Percentiles rank a stretch among this genome's conserved stretches.
phyloP scores from a whole-genome alignment of 2,888 invertebrate species.

The Dicranocentrus wangi region DNA sequence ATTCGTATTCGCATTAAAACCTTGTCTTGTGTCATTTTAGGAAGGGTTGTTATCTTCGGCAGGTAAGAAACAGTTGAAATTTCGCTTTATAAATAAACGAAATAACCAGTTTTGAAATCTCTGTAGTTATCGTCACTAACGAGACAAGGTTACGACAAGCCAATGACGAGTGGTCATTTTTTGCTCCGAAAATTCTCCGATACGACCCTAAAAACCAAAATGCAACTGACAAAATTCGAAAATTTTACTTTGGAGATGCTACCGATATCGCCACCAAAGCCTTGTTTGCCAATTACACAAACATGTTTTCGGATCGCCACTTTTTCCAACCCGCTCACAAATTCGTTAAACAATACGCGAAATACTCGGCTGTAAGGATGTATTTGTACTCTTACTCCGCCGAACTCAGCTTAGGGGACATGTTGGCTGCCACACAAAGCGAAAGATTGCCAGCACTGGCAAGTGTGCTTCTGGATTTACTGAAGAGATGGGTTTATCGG shows the following conservation, averaged over 20 bases:
- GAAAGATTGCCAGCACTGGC: slow-evolving; percentile 47
- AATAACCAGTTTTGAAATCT: too few species aligned
- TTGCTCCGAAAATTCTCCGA: slow-evolving; percentile 47
- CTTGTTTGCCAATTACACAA: slow-evolving; percentile 60
- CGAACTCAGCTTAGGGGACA: slow-evolving; percentile 41
- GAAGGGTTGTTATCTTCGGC: slow-evolving; percentile 69
- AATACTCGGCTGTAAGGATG: slow-evolving; percentile 52
- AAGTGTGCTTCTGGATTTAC: slow-evolving; percentile 47
- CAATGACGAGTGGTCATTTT: slow-evolving; percentile 60
- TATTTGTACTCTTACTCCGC: slow-evolving; percentile 56
- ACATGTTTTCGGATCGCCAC: slow-evolving; percentile 61
- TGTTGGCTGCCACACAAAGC: slow-evolving; percentile 54
- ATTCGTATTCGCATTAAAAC: slow-evolving; percentile 70
- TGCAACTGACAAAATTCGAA: slow-evolving; percentile 59
- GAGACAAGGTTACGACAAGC: slow-evolving; percentile 62
- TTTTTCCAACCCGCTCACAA: slow-evolving; percentile 59
- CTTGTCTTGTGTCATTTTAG: slow-evolving; percentile 66
- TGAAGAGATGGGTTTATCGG: slow-evolving; percentile 41
- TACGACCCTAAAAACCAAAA: slow-evolving; percentile 45
- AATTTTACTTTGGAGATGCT: slow-evolving; percentile 61
- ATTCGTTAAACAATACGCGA: slow-evolving; percentile 48
- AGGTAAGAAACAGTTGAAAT: too few species aligned
- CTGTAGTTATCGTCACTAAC: slow-evolving; percentile 62
- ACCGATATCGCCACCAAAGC: slow-evolving; percentile 49
- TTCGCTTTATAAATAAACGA: too few species aligned